Evolutionary conservation across 2,888 invertebrate species (phyloP).

Genomic region (Stomorhina lunata): DNA sequence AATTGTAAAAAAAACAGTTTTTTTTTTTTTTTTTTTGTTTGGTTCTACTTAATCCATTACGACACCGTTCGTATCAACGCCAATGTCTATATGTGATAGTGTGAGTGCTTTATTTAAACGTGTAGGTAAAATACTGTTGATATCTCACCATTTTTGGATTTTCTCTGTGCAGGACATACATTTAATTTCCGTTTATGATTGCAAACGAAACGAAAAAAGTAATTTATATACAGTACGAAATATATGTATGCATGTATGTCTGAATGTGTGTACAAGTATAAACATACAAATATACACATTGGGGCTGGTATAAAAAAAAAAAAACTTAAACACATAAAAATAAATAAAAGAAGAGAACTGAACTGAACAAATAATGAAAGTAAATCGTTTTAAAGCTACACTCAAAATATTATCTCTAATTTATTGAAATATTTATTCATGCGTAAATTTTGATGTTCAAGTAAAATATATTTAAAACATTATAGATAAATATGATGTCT

Average conservation of each 20-base stretch:
- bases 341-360: constrained; percentile 25
- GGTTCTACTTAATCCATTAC: not conserved
- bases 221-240: not conserved
- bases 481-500: no score
- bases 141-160: constrained; percentile 56
- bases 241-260: not conserved
- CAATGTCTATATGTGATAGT: not conserved
- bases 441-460: not conserved
- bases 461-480: no score
- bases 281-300: not conserved
- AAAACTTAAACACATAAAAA: no score
- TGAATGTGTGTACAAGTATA: not conserved
- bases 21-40: not conserved
- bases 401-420: not conserved
- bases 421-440: not conserved
- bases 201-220: constrained; percentile 35
- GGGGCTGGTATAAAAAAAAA: not conserved
- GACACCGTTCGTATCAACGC: no score
- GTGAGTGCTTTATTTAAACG: not conserved
- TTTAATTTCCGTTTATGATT: constrained; percentile 66
- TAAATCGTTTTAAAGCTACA: constrained; percentile 35
- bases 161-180: constrained; percentile 63
- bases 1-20: no score
- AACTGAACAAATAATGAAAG: constrained; percentile 25
- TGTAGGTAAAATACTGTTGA: constrained; percentile 27